Evolutionary conservation across 1,140 invertebrate species (phyloP).

Genomic region (Melanaphis sacchari): DNA sequence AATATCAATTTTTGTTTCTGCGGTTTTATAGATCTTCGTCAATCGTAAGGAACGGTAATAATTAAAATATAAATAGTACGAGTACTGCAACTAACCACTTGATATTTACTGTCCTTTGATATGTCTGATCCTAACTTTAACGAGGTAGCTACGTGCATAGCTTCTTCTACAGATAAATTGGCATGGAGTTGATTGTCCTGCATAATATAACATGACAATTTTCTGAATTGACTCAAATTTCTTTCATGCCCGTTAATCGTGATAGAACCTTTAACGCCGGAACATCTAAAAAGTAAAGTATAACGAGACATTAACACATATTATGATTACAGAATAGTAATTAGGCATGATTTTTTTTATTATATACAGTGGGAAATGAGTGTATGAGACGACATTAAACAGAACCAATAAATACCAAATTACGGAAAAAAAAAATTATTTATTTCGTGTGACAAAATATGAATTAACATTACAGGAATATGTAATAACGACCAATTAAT

Average conservation of each 20-base stretch:
- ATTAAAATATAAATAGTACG: neutral
- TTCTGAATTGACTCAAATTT: conserved; percentile 88
- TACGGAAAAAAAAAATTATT: neutral
- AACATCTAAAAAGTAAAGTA: conserved; percentile 69
- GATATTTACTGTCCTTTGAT: conserved; percentile 74
- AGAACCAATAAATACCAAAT: neutral
- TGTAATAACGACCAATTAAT: neutral
- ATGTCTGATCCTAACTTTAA: conserved; percentile 84
- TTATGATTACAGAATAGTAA: neutral
- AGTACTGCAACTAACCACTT: conserved; percentile 75
- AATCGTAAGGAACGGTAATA: neutral
- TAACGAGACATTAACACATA: conserved; percentile 43
- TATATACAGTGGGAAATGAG: neutral
- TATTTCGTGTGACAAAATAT: neutral
- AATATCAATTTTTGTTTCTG: neutral
- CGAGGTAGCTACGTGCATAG: conserved; percentile 90
- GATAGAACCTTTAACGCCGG: conserved; percentile 78
- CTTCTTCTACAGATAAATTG: conserved; percentile 91
- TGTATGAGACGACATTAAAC: neutral
- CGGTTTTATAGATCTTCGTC: neutral
- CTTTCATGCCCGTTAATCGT: conserved; percentile 87
- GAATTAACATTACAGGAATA: neutral
- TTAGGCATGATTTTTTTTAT: neutral
- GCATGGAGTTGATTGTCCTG: conserved; percentile 95
- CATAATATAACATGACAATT: conserved; percentile 97